Base-by-base conservation (phyloP, 2,113 vertebrate species). In the Noturus placidus region DNA sequence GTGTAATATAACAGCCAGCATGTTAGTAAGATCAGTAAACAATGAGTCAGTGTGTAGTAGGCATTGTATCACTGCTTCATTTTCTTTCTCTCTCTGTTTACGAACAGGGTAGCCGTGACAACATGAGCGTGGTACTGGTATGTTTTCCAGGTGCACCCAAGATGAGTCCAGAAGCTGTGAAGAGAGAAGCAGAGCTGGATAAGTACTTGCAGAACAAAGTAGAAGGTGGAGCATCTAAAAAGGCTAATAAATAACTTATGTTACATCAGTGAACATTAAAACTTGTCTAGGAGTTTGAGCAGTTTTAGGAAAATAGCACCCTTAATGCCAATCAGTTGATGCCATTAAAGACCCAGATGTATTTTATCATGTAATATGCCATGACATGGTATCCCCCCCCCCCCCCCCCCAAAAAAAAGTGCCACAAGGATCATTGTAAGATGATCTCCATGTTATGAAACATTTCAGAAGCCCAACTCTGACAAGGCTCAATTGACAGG, bases 61-160 rank as follows among this genome's bases (percentile, higher is more conserved):
- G 38, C 80, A 76, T 63, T 87, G 56, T 10, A 0, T 90, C 80
- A 87, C 86, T 57, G 14, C 9, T 56, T 42, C 65, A 91, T 90
- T 91, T 80, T 76, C 91, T 90, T 90, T 76, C 76, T 70, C 89
- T 82, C 14, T 77, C 20, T 85, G n/a, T 87, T 63, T 90, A 19
- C 76, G 22, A 19, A 87, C 90, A 97, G 97, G 97, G 96, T 93
- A 97, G 97, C 93, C 96, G 97, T 91, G 97, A 97, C 96, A 97
- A 97, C 95, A 97, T 97, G 97, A 97, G 97, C 94, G 96, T 97
- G 89, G 96, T 97, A 90, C 93, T 97, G 95, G 95, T 97, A 94
- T 97, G 97, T 94, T 97, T 97, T 95, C 92, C 95, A 93, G 96
- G 96, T 94, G 96, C 96, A 89, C 97, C 97, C 90, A 97, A 97